Evolutionary conservation across 2,888 invertebrate genomes (phyloP).

Genomic region (Incurvaria masculella): DNA sequence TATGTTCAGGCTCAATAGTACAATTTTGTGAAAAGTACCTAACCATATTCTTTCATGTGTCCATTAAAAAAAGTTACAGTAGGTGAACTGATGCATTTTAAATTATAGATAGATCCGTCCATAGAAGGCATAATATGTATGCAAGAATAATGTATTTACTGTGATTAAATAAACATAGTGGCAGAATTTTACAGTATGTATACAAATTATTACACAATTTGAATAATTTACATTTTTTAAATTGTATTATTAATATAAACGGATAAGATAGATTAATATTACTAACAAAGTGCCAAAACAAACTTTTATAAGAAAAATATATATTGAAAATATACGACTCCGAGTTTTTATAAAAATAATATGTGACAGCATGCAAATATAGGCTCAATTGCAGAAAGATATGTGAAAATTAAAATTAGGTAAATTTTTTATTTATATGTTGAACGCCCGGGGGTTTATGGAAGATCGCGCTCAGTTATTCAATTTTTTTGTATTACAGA

Average conservation of each 20-base stretch:
- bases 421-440: no score
- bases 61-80: background rate
- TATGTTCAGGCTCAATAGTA: slow-evolving; percentile 13
- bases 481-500: no score
- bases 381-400: slow-evolving; percentile 1
- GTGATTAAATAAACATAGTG: slow-evolving; percentile 5
- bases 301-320: slow-evolving; percentile 18
- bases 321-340: no score
- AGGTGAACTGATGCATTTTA: slow-evolving; percentile 6
- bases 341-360: slow-evolving; percentile 21
- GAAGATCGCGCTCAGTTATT: no score
- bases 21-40: background rate
- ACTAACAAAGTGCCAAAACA: slow-evolving; percentile 39
- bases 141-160: slow-evolving; percentile 1
- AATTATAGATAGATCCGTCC: slow-evolving; percentile 25
- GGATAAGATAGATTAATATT: slow-evolving; percentile 10
- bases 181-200: slow-evolving; percentile 12
- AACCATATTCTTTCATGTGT: background rate
- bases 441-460: no score
- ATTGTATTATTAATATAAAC: slow-evolving; percentile 8
- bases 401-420: slow-evolving; percentile 5
- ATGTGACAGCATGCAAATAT: slow-evolving; percentile 4
- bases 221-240: slow-evolving; percentile 6
- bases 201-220: slow-evolving; percentile 10
- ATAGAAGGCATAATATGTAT: slow-evolving; percentile 17